Conservation (phyloP, 1,140 invertebrate genomes). For the Microplitis demolitor region DNA sequence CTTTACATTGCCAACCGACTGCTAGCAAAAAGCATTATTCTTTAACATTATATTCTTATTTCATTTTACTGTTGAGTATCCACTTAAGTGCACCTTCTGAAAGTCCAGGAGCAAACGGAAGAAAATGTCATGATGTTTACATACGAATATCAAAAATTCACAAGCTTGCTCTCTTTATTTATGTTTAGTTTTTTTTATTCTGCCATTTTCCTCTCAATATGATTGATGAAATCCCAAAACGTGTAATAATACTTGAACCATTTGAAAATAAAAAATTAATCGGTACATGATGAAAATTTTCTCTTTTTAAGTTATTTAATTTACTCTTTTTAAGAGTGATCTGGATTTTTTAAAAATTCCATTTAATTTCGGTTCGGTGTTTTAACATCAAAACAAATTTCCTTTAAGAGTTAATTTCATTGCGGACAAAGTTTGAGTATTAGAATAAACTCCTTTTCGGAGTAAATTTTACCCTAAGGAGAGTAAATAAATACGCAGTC, state of each 20-base stretch:
- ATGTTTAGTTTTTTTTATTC: background rate
- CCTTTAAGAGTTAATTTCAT: no score
- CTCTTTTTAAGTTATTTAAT: no score
- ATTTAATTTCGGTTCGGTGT: no score
- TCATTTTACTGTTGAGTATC: background rate
- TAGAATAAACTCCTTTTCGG: no score
- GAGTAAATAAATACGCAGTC: no score
- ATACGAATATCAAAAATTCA: constrained; percentile 3
- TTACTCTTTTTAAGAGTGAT: no score
- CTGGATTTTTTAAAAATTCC: no score
- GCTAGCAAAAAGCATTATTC: background rate
- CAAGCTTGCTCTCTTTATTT: background rate
- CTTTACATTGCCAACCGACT: background rate
- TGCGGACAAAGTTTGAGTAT: no score
- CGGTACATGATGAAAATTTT: no score
- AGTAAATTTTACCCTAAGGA: no score
- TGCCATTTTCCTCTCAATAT: background rate
- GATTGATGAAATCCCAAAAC: no score
- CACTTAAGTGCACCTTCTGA: background rate
- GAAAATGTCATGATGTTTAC: background rate
- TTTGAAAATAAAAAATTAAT: background rate
- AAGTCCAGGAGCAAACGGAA: background rate
- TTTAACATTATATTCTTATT: background rate
- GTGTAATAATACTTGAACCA: background rate
- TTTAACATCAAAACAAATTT: no score